A percentile compares a stretch with the other conserved stretches of the same genome.
Evolutionary conservation across 2,797 vertebrate species (phyloP).

Genomic region (Sebastes minor): DNA sequence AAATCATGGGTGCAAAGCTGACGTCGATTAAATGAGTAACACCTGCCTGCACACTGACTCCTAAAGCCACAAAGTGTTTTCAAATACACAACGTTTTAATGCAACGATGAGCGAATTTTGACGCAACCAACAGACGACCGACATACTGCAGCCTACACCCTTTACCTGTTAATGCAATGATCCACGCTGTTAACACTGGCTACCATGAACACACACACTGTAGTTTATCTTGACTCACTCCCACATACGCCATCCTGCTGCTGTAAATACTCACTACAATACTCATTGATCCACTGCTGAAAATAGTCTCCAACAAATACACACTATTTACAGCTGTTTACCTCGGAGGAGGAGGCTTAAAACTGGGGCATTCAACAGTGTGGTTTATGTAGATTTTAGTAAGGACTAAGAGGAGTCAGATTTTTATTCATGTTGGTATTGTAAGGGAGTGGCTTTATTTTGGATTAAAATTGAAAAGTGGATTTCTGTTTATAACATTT

Average conservation of each 20-base stretch:
- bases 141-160: background rate
- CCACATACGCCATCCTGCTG: background rate
- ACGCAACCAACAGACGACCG: background rate
- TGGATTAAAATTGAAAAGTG: background rate
- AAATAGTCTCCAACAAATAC: background rate
- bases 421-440: background rate
- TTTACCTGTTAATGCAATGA: background rate
- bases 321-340: background rate
- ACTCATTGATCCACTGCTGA: background rate
- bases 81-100: background rate
- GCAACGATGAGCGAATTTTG: background rate
- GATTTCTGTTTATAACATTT: background rate
- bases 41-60: background rate
- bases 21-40: background rate
- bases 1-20: background rate
- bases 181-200: no score
- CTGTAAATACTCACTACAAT: background rate
- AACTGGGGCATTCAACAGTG: background rate
- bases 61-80: background rate
- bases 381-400: background rate
- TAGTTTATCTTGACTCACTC: background rate
- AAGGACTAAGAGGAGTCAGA: background rate
- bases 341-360: background rate
- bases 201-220: background rate
- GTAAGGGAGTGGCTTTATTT: background rate